Conservation (phyloP, 2,113 vertebrate genomes). For the Melanerpes aurifrons region DNA sequence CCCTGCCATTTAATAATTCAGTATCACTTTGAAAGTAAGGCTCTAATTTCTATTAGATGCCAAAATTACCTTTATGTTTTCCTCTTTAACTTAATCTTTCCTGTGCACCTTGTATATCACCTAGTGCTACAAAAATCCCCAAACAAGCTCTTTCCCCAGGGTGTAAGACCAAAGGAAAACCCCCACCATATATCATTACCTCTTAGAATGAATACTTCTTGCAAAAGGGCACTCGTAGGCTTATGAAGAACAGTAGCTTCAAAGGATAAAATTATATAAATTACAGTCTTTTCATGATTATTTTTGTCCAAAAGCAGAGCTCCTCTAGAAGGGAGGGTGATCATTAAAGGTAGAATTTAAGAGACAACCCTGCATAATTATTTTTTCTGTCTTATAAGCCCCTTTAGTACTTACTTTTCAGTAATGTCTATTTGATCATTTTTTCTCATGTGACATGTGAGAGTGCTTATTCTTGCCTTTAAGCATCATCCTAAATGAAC, state of each 20-base stretch:
- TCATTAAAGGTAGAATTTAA: conserved; percentile 24
- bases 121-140: neutral
- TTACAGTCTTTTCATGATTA: conserved; percentile 9
- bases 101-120: neutral
- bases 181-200: neutral
- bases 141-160: neutral
- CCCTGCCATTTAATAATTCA: neutral
- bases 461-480: conserved; percentile 29
- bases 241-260: neutral
- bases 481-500: conserved; percentile 12
- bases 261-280: conserved; percentile 33
- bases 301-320: conserved; percentile 33
- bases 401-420: conserved; percentile 33
- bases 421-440: neutral
- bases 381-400: neutral
- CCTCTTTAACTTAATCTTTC: neutral
- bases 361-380: neutral
- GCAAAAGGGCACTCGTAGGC: neutral
- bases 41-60: neutral
- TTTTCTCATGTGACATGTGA: neutral
- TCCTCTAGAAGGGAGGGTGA: neutral
- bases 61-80: neutral
- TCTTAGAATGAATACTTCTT: conserved; percentile 16
- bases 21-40: neutral
- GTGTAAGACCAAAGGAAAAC: conserved; percentile 13